These are phyloP conservation scores for Ornithoptera alexandrae DNA, from an alignment of 2,888 invertebrate genomes.

Conservation along the genomic window DNA sequence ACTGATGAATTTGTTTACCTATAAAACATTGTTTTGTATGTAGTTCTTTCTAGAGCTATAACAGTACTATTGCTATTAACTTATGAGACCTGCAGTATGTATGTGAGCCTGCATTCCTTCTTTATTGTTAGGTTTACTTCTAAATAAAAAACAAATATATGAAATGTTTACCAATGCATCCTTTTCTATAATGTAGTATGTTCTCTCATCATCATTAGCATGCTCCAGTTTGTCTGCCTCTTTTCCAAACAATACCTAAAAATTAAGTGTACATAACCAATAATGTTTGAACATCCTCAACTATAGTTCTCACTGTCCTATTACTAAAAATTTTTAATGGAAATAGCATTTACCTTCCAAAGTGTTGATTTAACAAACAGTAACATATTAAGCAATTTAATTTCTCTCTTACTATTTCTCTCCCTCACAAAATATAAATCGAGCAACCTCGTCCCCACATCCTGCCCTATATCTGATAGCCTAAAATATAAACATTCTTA, in stretches of 20 bases:
- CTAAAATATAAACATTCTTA: constrained; percentile 70
- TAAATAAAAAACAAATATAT: no score
- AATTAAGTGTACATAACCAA: background rate
- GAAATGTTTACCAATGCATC: constrained; percentile 88
- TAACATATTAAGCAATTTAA: constrained; percentile 95
- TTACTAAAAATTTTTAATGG: no score
- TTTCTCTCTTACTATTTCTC: constrained; percentile 95
- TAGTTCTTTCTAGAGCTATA: no score
- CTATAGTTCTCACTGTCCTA: no score
- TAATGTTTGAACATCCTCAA: no score
- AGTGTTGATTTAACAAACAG: constrained; percentile 97
- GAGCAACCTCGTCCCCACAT: constrained; percentile 95
- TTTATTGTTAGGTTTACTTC: no score
- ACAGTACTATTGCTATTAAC: no score
- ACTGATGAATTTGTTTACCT: constrained; percentile 96
- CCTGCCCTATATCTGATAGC: constrained; percentile 95
- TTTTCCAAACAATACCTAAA: constrained; percentile 94
- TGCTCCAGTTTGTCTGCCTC: constrained; percentile 99
- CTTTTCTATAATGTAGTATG: constrained; percentile 99
- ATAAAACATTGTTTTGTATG: constrained; percentile 33
- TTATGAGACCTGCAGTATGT: no score
- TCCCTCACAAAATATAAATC: constrained; percentile 97
- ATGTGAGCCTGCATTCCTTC: no score
- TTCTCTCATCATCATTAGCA: constrained; percentile 98
- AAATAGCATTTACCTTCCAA: constrained; percentile 89